Evolutionary conservation across 2,888 invertebrate species (phyloP).

Genomic region (Drosophila anomalipes): DNA sequence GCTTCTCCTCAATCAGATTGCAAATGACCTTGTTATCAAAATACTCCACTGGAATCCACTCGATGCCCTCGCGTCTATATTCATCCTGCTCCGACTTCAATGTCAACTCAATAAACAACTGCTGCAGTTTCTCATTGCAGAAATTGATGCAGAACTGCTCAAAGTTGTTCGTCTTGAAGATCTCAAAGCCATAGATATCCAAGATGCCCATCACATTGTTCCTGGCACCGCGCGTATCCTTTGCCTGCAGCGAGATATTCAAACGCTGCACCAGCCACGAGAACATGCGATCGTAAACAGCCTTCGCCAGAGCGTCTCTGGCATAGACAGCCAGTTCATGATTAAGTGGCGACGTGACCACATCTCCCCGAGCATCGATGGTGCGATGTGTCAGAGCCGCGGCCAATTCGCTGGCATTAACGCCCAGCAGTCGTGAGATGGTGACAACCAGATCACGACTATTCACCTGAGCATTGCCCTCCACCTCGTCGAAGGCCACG

Average conservation of each 20-base stretch:
- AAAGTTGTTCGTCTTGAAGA: conserved; percentile 94
- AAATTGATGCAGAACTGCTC: conserved; percentile 97
- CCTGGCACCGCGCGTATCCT: conserved; percentile 85
- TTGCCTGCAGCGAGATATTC: conserved; percentile 90
- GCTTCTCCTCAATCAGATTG: conserved; percentile 95
- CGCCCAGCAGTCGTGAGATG: conserved; percentile 91
- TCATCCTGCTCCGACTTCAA: conserved; percentile 97
- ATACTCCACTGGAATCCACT: conserved; percentile 95
- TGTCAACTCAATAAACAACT: conserved; percentile 96
- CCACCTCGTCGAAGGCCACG: conserved; percentile 91
- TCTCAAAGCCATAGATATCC: conserved; percentile 98
- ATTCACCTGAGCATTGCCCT: conserved; percentile 89
- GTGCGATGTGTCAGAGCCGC: conserved; percentile 93
- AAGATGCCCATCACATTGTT: conserved; percentile 94
- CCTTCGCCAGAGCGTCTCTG: conserved; percentile 95
- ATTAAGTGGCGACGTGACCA: conserved; percentile 92
- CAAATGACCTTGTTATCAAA: conserved; percentile 98
- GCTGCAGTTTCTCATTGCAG: conserved; percentile 97
- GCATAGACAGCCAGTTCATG: conserved; percentile 94
- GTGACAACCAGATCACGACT: conserved; percentile 88
- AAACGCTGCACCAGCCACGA: conserved; percentile 94
- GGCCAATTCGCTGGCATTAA: conserved; percentile 88
- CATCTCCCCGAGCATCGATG: conserved; percentile 94
- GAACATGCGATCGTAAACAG: conserved; percentile 95
- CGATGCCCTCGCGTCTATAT: conserved; percentile 95